phyloP scores from a whole-genome alignment of 2,888 invertebrate species.

The Platycnemis pennipes region DNA sequence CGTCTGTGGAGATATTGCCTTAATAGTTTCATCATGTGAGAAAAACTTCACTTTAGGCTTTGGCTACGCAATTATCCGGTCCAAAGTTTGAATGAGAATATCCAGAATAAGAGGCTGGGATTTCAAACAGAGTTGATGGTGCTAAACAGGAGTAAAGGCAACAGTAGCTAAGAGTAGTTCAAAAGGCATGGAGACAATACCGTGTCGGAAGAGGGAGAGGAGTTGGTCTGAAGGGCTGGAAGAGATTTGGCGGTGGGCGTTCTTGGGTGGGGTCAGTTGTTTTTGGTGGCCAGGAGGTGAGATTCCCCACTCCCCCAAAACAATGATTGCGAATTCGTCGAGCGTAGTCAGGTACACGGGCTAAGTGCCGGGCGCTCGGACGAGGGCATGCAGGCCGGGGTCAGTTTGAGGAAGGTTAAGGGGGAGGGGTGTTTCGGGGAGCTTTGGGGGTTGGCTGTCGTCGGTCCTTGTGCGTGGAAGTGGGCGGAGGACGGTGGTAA shows the following conservation, averaged over 20 bases:
- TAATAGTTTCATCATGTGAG: too few species aligned
- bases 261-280: not conserved
- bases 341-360: constrained; percentile 44
- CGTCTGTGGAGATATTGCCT: too few species aligned
- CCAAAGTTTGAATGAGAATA: too few species aligned
- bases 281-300: not conserved
- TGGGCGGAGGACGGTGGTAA: not conserved
- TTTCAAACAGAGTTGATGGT: too few species aligned
- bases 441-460: not conserved
- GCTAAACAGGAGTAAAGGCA: too few species aligned
- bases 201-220: not conserved
- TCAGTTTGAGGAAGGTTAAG: not conserved
- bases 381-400: not conserved
- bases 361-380: constrained; percentile 29
- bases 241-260: not conserved
- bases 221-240: not conserved
- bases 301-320: not conserved
- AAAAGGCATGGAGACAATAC: not conserved
- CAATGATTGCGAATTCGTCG: constrained; percentile 47
- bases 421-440: too few species aligned
- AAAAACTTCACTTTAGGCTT: too few species aligned
- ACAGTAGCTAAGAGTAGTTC: too few species aligned
- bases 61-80: too few species aligned
- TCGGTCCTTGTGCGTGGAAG: not conserved
- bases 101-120: too few species aligned